Evolutionary conservation across 2,888 invertebrate genomes (phyloP).

Genomic region (Bruchidius siliquastri): DNA sequence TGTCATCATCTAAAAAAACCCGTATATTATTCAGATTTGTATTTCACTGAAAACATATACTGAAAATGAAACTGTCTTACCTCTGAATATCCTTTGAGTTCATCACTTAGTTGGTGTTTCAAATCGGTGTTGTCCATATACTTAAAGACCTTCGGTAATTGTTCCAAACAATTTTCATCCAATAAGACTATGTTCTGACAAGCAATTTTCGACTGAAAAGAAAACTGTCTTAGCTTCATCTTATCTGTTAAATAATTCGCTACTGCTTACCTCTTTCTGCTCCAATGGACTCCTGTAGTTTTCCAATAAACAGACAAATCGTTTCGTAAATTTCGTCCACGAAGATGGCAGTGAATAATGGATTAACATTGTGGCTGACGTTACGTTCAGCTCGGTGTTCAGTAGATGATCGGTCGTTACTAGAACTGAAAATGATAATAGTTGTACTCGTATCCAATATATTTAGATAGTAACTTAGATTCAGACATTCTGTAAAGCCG

Average conservation of each 20-base stretch:
- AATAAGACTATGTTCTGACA: slow-evolving; percentile 28
- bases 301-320: slow-evolving; percentile 64
- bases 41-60: too few species aligned
- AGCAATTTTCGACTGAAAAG: slow-evolving; percentile 24
- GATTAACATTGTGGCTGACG: slow-evolving; percentile 62
- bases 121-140: slow-evolving; percentile 33
- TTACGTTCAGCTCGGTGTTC: slow-evolving; percentile 55
- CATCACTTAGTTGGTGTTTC: slow-evolving; percentile 31
- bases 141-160: slow-evolving; percentile 43
- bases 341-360: slow-evolving; percentile 66
- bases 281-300: slow-evolving; percentile 50
- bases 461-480: too few species aligned
- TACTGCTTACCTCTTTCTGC: slow-evolving; percentile 36
- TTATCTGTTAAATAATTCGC: not conserved
- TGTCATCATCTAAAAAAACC: too few species aligned
- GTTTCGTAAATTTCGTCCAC: slow-evolving; percentile 64
- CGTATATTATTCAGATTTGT: too few species aligned
- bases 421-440: slow-evolving; percentile 50
- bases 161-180: slow-evolving; percentile 44
- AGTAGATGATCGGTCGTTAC: slow-evolving; percentile 67
- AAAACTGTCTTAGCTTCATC: slow-evolving; percentile 1
- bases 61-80: slow-evolving; percentile 17
- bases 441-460: not conserved
- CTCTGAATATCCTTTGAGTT: slow-evolving; percentile 36
- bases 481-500: too few species aligned